These are phyloP conservation scores for Gonioctena quinquepunctata DNA, from an alignment of 1,140 invertebrate genomes.

Conservation along the genomic window DNA sequence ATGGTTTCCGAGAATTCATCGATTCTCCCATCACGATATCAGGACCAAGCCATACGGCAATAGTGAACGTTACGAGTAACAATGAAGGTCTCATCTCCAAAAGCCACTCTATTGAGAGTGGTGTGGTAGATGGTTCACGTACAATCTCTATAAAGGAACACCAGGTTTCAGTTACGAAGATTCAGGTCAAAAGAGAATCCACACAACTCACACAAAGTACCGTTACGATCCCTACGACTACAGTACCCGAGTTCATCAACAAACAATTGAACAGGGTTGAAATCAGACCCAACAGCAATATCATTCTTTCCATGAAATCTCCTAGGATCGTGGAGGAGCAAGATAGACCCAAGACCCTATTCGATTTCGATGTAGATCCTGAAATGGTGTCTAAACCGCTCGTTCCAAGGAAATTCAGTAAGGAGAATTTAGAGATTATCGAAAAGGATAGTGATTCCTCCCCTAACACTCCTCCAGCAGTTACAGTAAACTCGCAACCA, in stretches of 20 bases:
- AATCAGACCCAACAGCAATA: conserved; percentile 60
- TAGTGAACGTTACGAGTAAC: conserved; percentile 44
- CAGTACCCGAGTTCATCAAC: conserved; percentile 72
- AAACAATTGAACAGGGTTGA: conserved; percentile 73
- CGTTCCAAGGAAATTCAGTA: conserved; percentile 55
- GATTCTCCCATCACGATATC: conserved; percentile 45
- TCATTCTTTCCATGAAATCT: conserved; percentile 62
- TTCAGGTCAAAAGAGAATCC: conserved; percentile 45
- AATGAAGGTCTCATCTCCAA: conserved; percentile 21
- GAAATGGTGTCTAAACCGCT: neutral
- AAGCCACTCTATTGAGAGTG: conserved; percentile 16
- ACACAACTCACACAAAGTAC: conserved; percentile 33
- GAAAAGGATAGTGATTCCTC: conserved; percentile 50
- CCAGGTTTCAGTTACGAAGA: conserved; percentile 50
- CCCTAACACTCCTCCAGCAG: conserved; percentile 42
- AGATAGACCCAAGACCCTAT: conserved; percentile 30
- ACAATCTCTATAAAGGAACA: conserved; percentile 31
- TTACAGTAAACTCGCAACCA: conserved; percentile 23
- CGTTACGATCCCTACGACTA: conserved; percentile 21
- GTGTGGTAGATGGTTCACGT: conserved; percentile 10
- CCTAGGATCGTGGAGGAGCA: conserved; percentile 34
- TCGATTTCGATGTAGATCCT: conserved; percentile 20
- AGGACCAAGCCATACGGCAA: conserved; percentile 52
- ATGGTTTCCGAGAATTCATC: neutral
- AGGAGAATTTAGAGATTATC: conserved; percentile 59